These are phyloP conservation scores for Lathronympha strigana DNA, from an alignment of 2,888 invertebrate genomes.

Conservation along the genomic window DNA sequence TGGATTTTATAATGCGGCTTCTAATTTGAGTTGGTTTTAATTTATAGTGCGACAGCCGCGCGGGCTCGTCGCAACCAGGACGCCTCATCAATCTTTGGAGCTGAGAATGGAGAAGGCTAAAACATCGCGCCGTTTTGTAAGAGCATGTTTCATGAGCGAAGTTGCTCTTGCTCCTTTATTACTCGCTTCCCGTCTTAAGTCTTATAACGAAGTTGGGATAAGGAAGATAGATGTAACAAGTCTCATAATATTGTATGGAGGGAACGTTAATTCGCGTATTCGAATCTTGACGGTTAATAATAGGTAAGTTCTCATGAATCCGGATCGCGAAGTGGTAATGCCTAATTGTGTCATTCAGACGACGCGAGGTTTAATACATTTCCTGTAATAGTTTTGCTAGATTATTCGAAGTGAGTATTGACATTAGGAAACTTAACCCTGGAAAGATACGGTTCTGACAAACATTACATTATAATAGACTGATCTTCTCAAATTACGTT, in stretches of 20 bases:
- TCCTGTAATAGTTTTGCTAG: no score
- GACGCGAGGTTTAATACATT: no score
- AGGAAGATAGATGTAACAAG: slow-evolving; percentile 27
- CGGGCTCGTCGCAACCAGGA: slow-evolving; percentile 63
- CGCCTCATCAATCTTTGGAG: slow-evolving; percentile 76
- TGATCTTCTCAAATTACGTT: no score
- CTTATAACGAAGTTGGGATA: slow-evolving; percentile 28
- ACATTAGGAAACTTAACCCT: no score
- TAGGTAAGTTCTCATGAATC: no score
- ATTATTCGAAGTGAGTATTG: no score
- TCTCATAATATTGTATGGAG: not conserved
- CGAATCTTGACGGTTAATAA: not conserved
- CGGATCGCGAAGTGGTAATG: no score
- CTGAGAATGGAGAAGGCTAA: slow-evolving; percentile 58
- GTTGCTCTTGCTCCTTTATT: slow-evolving; percentile 39
- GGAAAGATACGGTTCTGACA: no score
- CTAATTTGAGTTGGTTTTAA: slow-evolving; percentile 78
- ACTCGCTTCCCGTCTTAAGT: slow-evolving; percentile 32
- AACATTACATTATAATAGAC: no score
- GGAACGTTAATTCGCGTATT: not conserved
- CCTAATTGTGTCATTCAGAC: no score
- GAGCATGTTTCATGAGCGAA: slow-evolving; percentile 37
- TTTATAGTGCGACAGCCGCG: slow-evolving; percentile 81
- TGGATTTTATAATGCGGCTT: slow-evolving; percentile 69
- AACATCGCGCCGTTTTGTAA: slow-evolving; percentile 48